Conservation (phyloP, 1,140 invertebrate species). For the Drosophila chauvacae region DNA sequence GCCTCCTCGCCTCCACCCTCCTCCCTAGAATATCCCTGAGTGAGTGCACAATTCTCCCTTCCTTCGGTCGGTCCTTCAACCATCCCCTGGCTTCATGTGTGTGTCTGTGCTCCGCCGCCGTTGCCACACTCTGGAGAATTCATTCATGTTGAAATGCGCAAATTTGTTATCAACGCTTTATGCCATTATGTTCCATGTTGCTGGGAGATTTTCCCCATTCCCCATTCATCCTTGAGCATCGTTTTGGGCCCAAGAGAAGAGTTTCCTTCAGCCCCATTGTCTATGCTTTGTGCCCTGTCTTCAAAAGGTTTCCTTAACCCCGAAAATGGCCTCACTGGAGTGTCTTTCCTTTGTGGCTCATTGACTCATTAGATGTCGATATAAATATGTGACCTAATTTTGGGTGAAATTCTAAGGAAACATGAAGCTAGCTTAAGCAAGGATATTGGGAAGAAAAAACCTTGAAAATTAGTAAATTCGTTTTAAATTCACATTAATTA, state of each 20-base stretch:
- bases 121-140: conserved; percentile 68
- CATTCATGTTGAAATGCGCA: conserved; percentile 84
- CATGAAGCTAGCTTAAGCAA: not conserved
- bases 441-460: not conserved
- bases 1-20: not conserved
- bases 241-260: conserved; percentile 38
- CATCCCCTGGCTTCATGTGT: conserved; percentile 15
- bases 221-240: conserved; percentile 26
- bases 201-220: conserved; percentile 22
- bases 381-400: conserved; percentile 47
- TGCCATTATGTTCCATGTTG: conserved; percentile 79
- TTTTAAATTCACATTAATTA: conserved; percentile 47
- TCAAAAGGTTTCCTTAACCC: not conserved
- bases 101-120: conserved; percentile 31
- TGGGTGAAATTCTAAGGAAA: not conserved
- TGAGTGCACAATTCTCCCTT: conserved; percentile 35
- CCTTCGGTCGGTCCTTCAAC: not conserved
- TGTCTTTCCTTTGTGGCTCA: conserved; percentile 53
- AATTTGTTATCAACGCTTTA: conserved; percentile 84
- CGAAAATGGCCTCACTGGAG: not conserved
- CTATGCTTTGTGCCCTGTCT: not conserved
- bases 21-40: conserved; percentile 24
- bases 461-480: no score
- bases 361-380: conserved; percentile 74
- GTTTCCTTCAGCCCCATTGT: conserved; percentile 38